A percentile compares a stretch with the other conserved stretches of the same genome.
phyloP scores from a whole-genome alignment of 2,797 vertebrate species.

The Myiothlypis coronata region DNA sequence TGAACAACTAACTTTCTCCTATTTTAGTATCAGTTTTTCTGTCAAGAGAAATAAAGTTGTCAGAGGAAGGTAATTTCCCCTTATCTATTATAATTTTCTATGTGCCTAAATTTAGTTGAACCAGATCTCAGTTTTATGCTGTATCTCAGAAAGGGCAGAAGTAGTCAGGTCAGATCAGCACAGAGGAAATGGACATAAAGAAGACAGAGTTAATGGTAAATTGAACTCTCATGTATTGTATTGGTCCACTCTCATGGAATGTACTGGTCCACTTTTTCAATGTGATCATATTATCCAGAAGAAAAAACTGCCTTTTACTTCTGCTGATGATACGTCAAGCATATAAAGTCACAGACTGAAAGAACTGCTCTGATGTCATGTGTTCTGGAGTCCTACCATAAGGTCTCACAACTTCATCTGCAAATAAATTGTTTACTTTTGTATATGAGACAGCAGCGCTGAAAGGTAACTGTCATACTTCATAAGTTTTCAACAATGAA shows the following conservation, averaged over 20 bases:
- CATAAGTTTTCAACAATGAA: background rate
- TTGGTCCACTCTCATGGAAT: background rate
- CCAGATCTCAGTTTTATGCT: background rate
- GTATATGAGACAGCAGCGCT: background rate
- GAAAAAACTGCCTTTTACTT: background rate
- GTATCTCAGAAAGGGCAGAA: background rate
- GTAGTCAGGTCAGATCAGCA: background rate
- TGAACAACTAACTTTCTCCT: background rate
- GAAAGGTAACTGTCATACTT: background rate
- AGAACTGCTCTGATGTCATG: background rate
- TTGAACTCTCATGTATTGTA: background rate
- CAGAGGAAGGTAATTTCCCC: background rate
- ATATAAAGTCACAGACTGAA: background rate
- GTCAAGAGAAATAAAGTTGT: background rate
- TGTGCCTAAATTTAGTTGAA: background rate
- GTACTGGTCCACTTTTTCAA: background rate
- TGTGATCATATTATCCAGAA: background rate
- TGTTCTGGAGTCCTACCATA: background rate
- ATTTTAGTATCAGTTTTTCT: background rate
- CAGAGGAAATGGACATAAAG: background rate
- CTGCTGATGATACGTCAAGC: background rate
- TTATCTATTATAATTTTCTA: background rate
- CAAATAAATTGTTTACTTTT: background rate
- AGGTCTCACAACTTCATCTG: background rate
- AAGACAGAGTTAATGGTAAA: background rate